Evolutionary conservation across 2,888 invertebrate genomes (phyloP).

Genomic region (Tethea ocularis): DNA sequence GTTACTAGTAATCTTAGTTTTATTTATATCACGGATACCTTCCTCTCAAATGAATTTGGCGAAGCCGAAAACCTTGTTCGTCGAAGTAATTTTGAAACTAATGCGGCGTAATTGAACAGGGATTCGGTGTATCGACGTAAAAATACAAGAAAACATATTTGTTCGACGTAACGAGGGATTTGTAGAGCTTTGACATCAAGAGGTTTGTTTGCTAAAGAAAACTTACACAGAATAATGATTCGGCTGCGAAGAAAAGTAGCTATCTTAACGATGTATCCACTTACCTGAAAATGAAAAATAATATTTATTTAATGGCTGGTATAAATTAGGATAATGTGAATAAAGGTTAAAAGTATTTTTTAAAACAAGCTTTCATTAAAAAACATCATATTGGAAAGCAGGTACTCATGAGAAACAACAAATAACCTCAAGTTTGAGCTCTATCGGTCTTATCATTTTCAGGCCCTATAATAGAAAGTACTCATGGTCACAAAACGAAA

Average conservation of each 20-base stretch:
- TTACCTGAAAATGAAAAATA: conserved; percentile 56
- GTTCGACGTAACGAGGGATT: conserved; percentile 41
- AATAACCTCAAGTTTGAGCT: too few species aligned
- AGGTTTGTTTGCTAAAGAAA: conserved; percentile 37
- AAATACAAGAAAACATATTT: conserved; percentile 25
- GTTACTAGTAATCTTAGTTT: conserved; percentile 21
- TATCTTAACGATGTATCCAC: conserved; percentile 41
- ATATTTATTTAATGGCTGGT: conserved; percentile 21
- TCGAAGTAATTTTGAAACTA: conserved; percentile 43
- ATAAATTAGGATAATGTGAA: too few species aligned
- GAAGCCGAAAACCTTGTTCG: conserved; percentile 31
- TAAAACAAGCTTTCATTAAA: too few species aligned
- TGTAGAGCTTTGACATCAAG: conserved; percentile 45
- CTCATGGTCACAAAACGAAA: too few species aligned
- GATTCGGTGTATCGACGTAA: conserved; percentile 30
- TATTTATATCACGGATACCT: conserved; percentile 29
- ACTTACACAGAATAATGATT: conserved; percentile 47
- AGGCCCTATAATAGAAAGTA: too few species aligned
- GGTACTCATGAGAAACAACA: too few species aligned
- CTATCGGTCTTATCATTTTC: too few species aligned
- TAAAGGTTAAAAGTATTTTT: too few species aligned
- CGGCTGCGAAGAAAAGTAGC: conserved; percentile 33
- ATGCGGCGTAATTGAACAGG: conserved; percentile 45
- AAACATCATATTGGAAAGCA: too few species aligned
- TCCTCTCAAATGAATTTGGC: conserved; percentile 37